phyloP scores from a whole-genome alignment of 2,797 vertebrate genomes.

The Aplochiton taeniatus region DNA sequence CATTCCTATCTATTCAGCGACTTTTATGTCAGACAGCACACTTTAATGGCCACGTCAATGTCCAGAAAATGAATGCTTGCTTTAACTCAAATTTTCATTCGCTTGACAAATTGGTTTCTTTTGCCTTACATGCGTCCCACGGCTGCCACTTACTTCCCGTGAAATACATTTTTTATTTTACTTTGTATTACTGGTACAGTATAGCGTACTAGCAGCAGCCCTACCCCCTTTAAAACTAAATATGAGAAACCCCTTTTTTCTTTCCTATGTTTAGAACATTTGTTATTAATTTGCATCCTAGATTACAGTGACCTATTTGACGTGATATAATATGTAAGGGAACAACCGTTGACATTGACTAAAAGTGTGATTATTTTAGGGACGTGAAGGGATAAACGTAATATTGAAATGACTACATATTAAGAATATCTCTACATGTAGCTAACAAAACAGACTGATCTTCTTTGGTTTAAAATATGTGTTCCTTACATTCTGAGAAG shows the following conservation, averaged over 20 bases:
- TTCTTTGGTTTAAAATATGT: too few relatives aligned
- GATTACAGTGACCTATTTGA: too few relatives aligned
- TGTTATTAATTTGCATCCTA: too few relatives aligned
- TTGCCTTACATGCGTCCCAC: slow-evolving; percentile 38
- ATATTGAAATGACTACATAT: too few relatives aligned
- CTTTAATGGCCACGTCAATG: slow-evolving; percentile 60
- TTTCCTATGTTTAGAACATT: background rate
- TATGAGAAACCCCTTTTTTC: background rate
- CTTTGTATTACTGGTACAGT: slow-evolving; percentile 39
- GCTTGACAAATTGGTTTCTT: slow-evolving; percentile 61
- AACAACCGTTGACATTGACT: too few relatives aligned
- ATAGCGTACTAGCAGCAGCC: background rate
- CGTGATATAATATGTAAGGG: too few relatives aligned
- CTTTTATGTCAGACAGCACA: slow-evolving; percentile 68
- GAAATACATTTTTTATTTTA: slow-evolving; percentile 7
- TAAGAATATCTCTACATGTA: too few relatives aligned
- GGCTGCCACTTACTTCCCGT: slow-evolving; percentile 30
- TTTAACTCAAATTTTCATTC: slow-evolving; percentile 60
- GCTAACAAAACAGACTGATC: too few relatives aligned
- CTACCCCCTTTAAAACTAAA: background rate
- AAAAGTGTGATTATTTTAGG: too few relatives aligned
- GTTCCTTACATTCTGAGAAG: background rate
- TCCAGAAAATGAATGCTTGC: slow-evolving; percentile 63
- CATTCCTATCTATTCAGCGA: slow-evolving; percentile 65
- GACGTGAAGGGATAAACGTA: too few relatives aligned